These are phyloP conservation scores for Battus philenor DNA, from an alignment of 1,140 invertebrate species.

Conservation along the genomic window DNA sequence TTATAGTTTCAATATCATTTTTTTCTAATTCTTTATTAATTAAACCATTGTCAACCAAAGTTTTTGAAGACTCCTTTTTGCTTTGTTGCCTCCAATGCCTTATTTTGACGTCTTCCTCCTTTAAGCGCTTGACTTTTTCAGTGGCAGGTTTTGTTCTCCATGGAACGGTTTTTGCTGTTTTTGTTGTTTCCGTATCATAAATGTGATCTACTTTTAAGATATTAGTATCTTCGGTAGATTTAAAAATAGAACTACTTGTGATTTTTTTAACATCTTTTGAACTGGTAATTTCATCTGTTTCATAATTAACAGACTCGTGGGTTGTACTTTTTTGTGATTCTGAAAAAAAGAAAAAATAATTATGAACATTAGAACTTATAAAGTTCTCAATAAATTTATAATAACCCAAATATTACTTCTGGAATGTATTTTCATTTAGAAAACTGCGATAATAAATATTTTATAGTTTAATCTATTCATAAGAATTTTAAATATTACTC, in stretches of 20 bases:
- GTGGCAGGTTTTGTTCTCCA: constrained; percentile 41
- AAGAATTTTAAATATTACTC: too few species aligned
- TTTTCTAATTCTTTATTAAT: constrained; percentile 18
- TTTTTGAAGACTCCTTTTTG: constrained; percentile 27
- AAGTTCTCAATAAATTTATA: too few species aligned
- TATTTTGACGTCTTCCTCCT: constrained; percentile 27
- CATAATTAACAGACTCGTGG: constrained; percentile 36
- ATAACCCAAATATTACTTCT: too few species aligned
- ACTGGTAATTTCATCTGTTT: constrained; percentile 26
- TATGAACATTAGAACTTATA: too few species aligned
- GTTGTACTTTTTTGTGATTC: constrained; percentile 33
- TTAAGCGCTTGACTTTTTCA: constrained; percentile 16
- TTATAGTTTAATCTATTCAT: too few species aligned
- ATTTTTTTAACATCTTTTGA: constrained; percentile 23
- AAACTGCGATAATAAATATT: too few species aligned
- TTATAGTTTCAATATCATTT: constrained; percentile 8
- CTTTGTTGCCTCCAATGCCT: constrained; percentile 44
- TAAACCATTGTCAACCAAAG: too few species aligned
- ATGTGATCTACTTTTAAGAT: constrained; percentile 48
- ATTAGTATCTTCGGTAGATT: constrained; percentile 55
- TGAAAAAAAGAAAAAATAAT: constrained; percentile 28
- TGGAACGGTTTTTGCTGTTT: constrained; percentile 32
- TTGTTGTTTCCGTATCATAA: constrained; percentile 44
- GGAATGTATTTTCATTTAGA: too few species aligned
- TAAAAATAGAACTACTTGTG: constrained; percentile 31